These are phyloP conservation scores for Arge pagana DNA, from an alignment of 2,888 invertebrate species.

Conservation along the genomic window DNA sequence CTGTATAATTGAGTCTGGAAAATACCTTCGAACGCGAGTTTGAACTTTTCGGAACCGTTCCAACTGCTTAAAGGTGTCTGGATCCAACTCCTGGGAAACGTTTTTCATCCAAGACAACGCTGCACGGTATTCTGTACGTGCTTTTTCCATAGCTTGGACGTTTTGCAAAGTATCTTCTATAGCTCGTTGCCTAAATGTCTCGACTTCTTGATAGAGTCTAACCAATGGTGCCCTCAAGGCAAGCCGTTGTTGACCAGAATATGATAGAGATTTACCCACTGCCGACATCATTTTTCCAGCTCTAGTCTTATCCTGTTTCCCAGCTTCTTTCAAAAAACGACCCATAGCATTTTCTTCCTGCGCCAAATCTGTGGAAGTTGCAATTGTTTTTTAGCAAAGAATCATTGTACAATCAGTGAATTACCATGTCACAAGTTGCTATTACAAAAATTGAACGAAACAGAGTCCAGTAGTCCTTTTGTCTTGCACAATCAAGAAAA, in stretches of 20 bases:
- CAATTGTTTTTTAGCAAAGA: not conserved
- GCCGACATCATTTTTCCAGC: slow-evolving; percentile 83
- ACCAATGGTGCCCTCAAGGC: slow-evolving; percentile 84
- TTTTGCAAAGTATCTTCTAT: slow-evolving; percentile 91
- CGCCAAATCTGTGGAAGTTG: slow-evolving; percentile 68
- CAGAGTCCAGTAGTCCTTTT: no score
- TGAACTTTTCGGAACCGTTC: slow-evolving; percentile 95
- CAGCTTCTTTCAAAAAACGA: slow-evolving; percentile 90
- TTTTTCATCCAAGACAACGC: slow-evolving; percentile 99
- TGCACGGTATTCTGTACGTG: slow-evolving; percentile 93
- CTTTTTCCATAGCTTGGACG: slow-evolving; percentile 92
- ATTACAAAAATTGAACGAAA: no score
- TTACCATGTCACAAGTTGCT: no score
- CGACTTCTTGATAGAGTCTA: slow-evolving; percentile 93
- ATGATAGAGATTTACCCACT: slow-evolving; percentile 86
- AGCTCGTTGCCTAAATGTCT: slow-evolving; percentile 93
- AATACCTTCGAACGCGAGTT: slow-evolving; percentile 72
- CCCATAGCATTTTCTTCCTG: slow-evolving; percentile 96
- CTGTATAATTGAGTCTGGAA: slow-evolving; percentile 1
- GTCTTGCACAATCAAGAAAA: no score
- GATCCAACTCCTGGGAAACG: slow-evolving; percentile 91
- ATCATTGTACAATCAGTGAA: not conserved
- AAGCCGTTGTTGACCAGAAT: slow-evolving; percentile 90
- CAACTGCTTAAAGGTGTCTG: slow-evolving; percentile 92
- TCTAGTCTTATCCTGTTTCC: slow-evolving; percentile 82